Base-by-base conservation (phyloP, 2,797 vertebrate species). In the Coccyzus lansbergi region DNA sequence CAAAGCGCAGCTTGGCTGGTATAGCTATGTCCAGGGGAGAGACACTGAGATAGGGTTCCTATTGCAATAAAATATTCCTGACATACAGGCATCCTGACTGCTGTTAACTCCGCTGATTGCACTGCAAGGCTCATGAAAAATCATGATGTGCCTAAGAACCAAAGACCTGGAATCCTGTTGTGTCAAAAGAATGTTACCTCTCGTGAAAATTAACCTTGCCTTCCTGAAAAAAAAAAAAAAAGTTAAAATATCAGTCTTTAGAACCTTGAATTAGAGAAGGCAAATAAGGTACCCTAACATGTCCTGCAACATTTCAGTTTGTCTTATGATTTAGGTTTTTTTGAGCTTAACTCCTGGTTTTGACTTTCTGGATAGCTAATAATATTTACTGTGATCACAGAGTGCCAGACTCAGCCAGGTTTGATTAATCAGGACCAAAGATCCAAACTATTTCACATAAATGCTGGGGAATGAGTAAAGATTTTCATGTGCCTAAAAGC, bases 371-470 rank as follows among this genome's bases (percentile, higher is more conserved):
- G 65, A 40, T 56, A 56, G 40, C 51, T 89, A 65, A 72, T 56
- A 75, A 38, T 19, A 15, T 71, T 91, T 65, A 49, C 56, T 49
- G 31, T 12, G 44, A 65, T 56, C 80, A 82, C 55, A 70, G 56
- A 90, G 70, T 31, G 28, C 83, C 79, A 84, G 55, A 53, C 49
- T 74, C 53, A 58, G 36, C 77, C 79, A 76, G 34, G 36, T 92
- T 92, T 63, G 44, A 56, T 34, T 94, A 83, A 78, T 14, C 60
- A 29, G 64, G 65, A 76, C 76, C 52, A 82, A 95, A 93, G 94
- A 87, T 55, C 28, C 42, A 25, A 95, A 89, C 76, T 76, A 87
- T 95, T 96, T 91, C 79, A 96, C 77, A 34, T 79, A 76, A 51
- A 52, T 33, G 9, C 16, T 74, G 6, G 26, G 33, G 36, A 91